Percentiles rank a stretch among this genome's conserved stretches.
Evolutionary conservation across 2,797 vertebrate species (phyloP).

Genomic region (Trachurus trachurus): DNA sequence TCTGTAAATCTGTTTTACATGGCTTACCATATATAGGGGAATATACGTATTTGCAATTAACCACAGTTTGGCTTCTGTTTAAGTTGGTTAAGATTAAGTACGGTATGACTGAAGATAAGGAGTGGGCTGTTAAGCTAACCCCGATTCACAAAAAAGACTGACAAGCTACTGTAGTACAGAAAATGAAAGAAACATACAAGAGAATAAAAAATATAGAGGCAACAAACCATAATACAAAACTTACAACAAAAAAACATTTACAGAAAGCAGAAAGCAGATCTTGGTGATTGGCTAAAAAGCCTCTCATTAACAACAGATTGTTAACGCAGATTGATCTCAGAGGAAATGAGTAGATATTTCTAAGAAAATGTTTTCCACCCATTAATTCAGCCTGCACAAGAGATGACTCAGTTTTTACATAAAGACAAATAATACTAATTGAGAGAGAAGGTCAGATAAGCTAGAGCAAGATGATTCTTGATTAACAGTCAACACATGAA

Average conservation of each 20-base stretch:
- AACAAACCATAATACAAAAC: background rate
- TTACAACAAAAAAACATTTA: background rate
- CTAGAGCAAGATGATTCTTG: background rate
- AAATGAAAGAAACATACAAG: background rate
- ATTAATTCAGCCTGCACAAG: background rate
- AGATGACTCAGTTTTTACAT: background rate
- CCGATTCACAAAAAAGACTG: background rate
- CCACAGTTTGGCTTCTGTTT: background rate
- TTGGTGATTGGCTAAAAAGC: background rate
- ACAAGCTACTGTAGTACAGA: background rate
- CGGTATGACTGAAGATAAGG: conserved; percentile 13
- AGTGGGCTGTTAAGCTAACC: conserved; percentile 4
- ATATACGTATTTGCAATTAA: background rate
- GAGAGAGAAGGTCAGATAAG: too few species aligned
- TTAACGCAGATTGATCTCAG: background rate
- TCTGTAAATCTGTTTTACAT: background rate
- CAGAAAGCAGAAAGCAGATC: background rate
- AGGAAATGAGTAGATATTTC: conserved; percentile 24
- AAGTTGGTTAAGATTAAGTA: conserved; percentile 4
- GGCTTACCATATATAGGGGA: background rate
- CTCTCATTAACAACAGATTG: background rate
- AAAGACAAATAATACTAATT: too few species aligned
- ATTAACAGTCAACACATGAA: background rate
- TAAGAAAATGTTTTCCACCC: conserved; percentile 16
- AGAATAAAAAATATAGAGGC: background rate